Evolutionary conservation across 2,888 invertebrate species (phyloP), one percentile per base, ranked within the genome.

Genomic region (Pseudanteris insignis): DNA sequence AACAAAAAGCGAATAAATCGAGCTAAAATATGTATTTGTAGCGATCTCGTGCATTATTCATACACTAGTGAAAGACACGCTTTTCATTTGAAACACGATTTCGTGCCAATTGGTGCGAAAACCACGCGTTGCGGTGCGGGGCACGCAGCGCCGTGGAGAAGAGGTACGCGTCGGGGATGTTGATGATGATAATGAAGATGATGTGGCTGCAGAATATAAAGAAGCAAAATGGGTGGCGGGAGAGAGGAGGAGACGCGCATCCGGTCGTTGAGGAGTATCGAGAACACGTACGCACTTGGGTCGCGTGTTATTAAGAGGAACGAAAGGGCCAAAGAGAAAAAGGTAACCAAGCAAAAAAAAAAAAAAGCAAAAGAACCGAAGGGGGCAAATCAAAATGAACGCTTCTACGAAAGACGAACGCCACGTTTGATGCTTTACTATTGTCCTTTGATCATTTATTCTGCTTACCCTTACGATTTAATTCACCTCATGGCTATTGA

Each of bases 211-310:
- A 63, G 64, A 65, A 64, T 64, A 65, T 46, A 55, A 69, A 67
- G 65, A 67, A 63, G 53, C 46, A 51, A 57, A 64, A 46, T 37
- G 63, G 18, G 10, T 15, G 32, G 38, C 12, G 21, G 62, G 53
- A 53, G 38, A 53, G 30, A 47, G 36, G 64, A 46, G 47, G 40
- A 54, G 33, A 48, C 40, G 36, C 15, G 37, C 26, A 75, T 76
- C 76, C 76, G 76, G 73, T 70, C 63, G 69, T 51, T 51, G 69
- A 64, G 68, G 62, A 63, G 67, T 3, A 4, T 3, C 62, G 61
- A 62, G 64, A 62, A 64, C 64, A 64, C 61, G 62, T 64, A 64
- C 54, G 54, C 51, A 54, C 64, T 62, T 58, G 29, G 54, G 53
- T 64, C 59, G 62, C 62, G 58, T 62, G 61, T 60, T 51, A 55